Base-by-base conservation (phyloP, 2,113 vertebrate species). In the Suricata suricatta region DNA sequence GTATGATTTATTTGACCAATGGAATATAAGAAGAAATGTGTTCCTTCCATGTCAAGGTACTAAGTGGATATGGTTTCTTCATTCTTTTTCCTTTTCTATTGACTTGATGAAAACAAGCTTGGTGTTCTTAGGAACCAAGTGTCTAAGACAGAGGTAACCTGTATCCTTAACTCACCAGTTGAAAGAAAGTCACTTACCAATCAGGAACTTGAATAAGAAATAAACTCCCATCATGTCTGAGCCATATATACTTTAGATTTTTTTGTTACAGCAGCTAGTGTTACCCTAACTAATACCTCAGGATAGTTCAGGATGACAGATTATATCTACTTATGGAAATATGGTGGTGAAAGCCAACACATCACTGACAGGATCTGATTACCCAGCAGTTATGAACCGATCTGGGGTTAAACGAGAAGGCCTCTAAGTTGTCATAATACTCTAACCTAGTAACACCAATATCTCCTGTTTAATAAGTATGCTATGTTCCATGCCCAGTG, bases 391-490 rank as follows among this genome's bases (percentile, higher is more conserved):
- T 52, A 21, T 74, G 63, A 95, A 88, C 52, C 52, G n/a, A 91
- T 41, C 94, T 66, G 21, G 10, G 52, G 52, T 94, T 90, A 97
- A 60, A 77, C 69, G 57, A 74, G 60, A 87, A 88, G 60, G 9
- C 27, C 60, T 82, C 52, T 86, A 74, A 90, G 44, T 60, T 82
- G 71, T 91, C 74, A 57, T 88, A 54, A 57, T 77, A 86, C 4
- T 23, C 9, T 92, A 71, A 94, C 31, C 83, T 68, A 93, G 69
- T 81, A 60, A 79, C 33, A 57, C 11, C 25, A 86, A 44, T 80
- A 60, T 35, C 7, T 80, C 52, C 50, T 83, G 54, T 81, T 90
- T 94, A 96, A 94, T 88, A 96, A 92, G 64, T 71, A 84, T 96
- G 44, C 64, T 93, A 25, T 90, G 15, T 82, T 93, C 17, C 7